These are phyloP conservation scores for Phyllotis vaccarum DNA, from an alignment of 2,797 vertebrate species.

Conservation along the genomic window DNA sequence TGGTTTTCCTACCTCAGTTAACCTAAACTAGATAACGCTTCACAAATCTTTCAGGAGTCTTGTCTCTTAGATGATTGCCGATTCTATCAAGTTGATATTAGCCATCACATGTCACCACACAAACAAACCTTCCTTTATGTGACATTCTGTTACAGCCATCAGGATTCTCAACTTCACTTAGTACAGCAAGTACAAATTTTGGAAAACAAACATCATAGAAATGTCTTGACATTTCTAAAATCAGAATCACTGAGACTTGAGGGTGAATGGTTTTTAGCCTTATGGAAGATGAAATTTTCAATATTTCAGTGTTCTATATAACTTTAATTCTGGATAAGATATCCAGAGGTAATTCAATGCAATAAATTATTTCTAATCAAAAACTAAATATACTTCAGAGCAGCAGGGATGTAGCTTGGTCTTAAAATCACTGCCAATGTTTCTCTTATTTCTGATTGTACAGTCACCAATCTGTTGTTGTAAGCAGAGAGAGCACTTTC, in stretches of 20 bases:
- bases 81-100: not conserved
- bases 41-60: not conserved
- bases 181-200: conserved; percentile 44
- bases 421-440: not conserved
- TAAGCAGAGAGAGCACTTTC: not conserved
- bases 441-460: not conserved
- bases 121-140: not conserved
- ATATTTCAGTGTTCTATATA: not conserved
- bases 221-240: conserved; percentile 54
- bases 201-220: not conserved
- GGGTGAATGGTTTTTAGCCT: conserved; percentile 47
- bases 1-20: not conserved
- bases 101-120: not conserved
- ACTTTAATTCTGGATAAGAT: not conserved
- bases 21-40: not conserved
- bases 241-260: conserved; percentile 46
- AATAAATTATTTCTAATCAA: not conserved
- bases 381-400: not conserved
- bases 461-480: not conserved
- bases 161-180: conserved; percentile 2
- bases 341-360: not conserved
- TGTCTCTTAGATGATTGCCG: not conserved
- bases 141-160: not conserved
- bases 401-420: not conserved
- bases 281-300: conserved; percentile 38